These are phyloP conservation scores for Strigamia maritima DNA, from an alignment of 2,888 invertebrate species.

Conservation along the genomic window DNA sequence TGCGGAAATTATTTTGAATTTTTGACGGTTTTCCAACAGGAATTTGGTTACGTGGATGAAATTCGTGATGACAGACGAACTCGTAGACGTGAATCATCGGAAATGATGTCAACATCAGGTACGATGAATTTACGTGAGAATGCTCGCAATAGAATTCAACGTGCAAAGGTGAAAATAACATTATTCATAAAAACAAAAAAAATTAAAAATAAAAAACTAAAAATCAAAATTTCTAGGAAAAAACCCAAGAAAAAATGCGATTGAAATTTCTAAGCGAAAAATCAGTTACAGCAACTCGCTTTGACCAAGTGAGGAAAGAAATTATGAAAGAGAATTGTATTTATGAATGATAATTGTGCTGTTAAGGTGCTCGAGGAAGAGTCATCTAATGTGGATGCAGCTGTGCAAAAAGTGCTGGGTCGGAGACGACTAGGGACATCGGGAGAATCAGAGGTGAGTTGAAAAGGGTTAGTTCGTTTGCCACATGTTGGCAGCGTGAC, in stretches of 20 bases:
- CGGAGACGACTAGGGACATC: background rate
- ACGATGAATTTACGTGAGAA: background rate
- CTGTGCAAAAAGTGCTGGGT: background rate
- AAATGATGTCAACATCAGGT: background rate
- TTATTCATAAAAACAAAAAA: background rate
- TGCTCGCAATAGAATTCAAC: background rate
- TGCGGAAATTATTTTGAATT: background rate
- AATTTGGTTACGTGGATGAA: background rate
- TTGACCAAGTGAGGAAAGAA: background rate
- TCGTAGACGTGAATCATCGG: background rate
- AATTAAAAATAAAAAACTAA: background rate
- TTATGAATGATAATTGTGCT: background rate
- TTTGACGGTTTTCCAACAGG: background rate
- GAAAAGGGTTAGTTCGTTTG: background rate
- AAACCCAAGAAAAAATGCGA: background rate
- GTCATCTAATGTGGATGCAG: background rate
- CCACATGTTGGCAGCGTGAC: background rate
- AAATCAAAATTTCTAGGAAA: background rate
- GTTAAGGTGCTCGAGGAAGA: background rate
- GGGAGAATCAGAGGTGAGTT: background rate
- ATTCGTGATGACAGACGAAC: background rate
- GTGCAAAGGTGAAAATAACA: background rate
- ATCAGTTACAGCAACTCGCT: background rate
- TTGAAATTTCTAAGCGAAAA: conserved; percentile 3
- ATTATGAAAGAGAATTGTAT: background rate